phyloP scores from a whole-genome alignment of 1,140 invertebrate genomes.

The Caligus rogercresseyi region DNA sequence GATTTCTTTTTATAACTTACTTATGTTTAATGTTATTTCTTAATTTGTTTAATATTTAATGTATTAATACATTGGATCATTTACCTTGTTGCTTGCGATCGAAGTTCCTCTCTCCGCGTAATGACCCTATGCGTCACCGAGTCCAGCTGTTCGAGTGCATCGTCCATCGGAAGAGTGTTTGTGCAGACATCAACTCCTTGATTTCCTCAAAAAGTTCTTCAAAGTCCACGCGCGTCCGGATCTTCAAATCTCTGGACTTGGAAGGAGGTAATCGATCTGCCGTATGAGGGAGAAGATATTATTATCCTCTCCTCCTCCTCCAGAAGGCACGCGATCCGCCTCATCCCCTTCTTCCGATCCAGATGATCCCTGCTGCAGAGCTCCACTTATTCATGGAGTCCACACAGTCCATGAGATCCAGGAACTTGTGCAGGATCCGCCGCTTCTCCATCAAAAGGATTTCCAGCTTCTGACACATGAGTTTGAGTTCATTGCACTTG shows the following conservation, averaged over 20 bases:
- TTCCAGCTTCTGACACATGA: slow-evolving; percentile 12
- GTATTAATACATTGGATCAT: no score
- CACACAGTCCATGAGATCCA: slow-evolving; percentile 11
- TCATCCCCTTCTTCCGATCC: background rate
- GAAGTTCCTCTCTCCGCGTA: background rate
- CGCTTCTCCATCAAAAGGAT: slow-evolving; percentile 14
- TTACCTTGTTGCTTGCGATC: slow-evolving; percentile 13
- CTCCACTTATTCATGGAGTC: slow-evolving; percentile 7
- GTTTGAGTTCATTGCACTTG: slow-evolving; percentile 1
- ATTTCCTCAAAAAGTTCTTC: slow-evolving; percentile 15
- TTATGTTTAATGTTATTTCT: no score
- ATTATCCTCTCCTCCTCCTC: background rate
- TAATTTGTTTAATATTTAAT: no score
- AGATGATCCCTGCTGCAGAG: slow-evolving; percentile 9
- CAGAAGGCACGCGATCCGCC: background rate
- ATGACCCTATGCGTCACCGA: slow-evolving; percentile 8
- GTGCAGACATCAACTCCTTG: slow-evolving; percentile 9
- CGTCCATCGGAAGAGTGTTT: slow-evolving; percentile 12
- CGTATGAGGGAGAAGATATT: slow-evolving; percentile 13
- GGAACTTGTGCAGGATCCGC: slow-evolving; percentile 12
- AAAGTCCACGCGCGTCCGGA: slow-evolving; percentile 8
- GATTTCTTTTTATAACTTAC: no score
- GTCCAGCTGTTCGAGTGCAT: slow-evolving; percentile 10
- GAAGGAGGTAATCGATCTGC: slow-evolving; percentile 16
- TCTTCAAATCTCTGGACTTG: slow-evolving; percentile 13